A percentile compares a stretch with the other conserved stretches of the same genome.
phyloP scores from a whole-genome alignment of 2,888 invertebrate genomes.

The Noctua pronuba region DNA sequence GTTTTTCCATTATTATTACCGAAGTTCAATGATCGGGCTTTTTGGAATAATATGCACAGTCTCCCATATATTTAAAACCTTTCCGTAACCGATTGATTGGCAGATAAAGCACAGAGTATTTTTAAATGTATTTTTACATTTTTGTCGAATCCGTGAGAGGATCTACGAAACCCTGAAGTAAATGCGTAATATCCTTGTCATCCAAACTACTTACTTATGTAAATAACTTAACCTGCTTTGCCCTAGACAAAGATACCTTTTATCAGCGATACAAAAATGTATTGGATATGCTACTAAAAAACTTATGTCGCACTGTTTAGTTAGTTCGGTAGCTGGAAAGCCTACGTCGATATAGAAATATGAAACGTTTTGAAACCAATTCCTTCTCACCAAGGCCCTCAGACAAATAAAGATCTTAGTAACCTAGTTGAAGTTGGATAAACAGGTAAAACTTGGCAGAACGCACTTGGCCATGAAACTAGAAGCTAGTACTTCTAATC shows the following conservation, averaged over 20 bases:
- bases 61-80: neutral
- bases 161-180: neutral
- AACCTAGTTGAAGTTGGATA: neutral
- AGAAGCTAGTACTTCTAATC: neutral
- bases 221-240: no score
- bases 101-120: neutral
- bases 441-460: constrained; percentile 2
- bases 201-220: neutral
- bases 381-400: neutral
- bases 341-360: neutral
- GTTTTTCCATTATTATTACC: constrained; percentile 42
- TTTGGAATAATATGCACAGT: neutral
- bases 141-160: neutral
- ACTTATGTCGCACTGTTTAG: no score
- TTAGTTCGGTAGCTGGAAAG: neutral
- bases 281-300: neutral
- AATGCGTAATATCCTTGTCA: neutral
- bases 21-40: constrained; percentile 24
- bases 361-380: neutral
- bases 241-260: neutral
- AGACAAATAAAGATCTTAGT: neutral
- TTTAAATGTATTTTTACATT: constrained; percentile 1
- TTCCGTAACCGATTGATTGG: neutral
- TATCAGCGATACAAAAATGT: neutral
- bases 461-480: constrained; percentile 1